These are phyloP conservation scores for Lordiphosa clarofinis DNA, from an alignment of 1,140 invertebrate species.

Conservation along the genomic window DNA sequence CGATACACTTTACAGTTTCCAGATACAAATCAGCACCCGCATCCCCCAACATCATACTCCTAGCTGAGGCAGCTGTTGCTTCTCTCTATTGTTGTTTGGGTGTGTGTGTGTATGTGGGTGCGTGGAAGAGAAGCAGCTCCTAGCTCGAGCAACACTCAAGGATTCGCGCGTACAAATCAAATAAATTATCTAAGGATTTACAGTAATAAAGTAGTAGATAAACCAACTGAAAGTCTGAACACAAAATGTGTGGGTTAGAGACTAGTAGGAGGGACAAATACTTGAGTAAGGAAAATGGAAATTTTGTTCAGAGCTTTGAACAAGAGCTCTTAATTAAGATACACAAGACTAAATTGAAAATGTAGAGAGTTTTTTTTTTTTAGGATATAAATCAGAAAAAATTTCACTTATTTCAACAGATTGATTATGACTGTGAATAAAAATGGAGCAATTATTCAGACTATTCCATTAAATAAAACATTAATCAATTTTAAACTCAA, in stretches of 20 bases:
- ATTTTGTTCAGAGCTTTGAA: too few relatives aligned
- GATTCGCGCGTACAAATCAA: constrained; percentile 74
- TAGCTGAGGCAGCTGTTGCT: constrained; percentile 62
- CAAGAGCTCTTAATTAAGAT: too few relatives aligned
- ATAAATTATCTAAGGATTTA: constrained; percentile 77
- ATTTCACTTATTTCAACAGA: too few relatives aligned
- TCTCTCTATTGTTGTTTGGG: constrained; percentile 43
- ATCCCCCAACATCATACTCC: constrained; percentile 10
- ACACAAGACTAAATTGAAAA: too few relatives aligned
- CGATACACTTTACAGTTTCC: constrained; percentile 73
- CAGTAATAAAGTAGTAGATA: constrained; percentile 77
- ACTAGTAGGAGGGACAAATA: constrained; percentile 26
- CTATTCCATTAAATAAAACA: too few relatives aligned
- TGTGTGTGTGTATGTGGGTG: constrained; percentile 11
- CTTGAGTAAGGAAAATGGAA: neutral
- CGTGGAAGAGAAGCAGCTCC: constrained; percentile 10
- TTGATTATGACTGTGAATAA: too few relatives aligned
- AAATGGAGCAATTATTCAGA: too few relatives aligned
- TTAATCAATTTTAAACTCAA: too few relatives aligned
- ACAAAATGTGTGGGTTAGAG: constrained; percentile 22
- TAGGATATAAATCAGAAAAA: too few relatives aligned
- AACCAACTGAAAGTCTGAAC: constrained; percentile 51
- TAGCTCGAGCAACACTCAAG: constrained; percentile 25
- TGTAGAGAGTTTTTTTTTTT: too few relatives aligned
- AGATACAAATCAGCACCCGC: constrained; percentile 76